A percentile compares a stretch with the other conserved stretches of the same genome.
Conservation (phyloP, 2,113 vertebrate genomes). For the Artemisiospiza belli region DNA sequence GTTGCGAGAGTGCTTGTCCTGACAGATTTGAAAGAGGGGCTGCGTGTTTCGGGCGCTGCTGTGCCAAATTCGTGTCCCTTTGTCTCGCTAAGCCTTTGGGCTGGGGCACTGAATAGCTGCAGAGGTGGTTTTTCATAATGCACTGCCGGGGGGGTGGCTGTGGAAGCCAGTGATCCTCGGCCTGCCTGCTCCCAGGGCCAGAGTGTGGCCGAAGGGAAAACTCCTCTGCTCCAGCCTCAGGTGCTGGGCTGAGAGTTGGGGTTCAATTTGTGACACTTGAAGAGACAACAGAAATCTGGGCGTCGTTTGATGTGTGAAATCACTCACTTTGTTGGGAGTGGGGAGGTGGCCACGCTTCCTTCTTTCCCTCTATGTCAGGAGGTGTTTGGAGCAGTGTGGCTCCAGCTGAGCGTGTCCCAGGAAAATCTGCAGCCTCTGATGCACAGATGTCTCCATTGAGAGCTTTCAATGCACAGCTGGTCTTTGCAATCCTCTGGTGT, state of each 20-base stretch:
- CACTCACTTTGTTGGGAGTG: neutral
- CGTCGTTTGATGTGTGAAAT: accelerated
- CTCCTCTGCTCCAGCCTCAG: neutral
- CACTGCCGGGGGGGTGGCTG: neutral
- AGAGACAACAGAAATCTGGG: neutral
- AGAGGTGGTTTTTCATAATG: neutral
- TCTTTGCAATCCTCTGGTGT: neutral
- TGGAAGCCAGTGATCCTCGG: neutral
- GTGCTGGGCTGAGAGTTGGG: neutral
- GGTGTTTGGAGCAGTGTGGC: neutral
- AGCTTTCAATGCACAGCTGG: neutral
- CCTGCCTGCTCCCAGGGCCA: neutral
- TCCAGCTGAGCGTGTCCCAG: neutral
- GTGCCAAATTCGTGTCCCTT: conserved; percentile 12
- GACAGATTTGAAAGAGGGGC: conserved; percentile 6
- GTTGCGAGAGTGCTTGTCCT: conserved; percentile 25
- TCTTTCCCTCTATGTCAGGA: neutral
- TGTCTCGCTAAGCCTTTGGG: conserved; percentile 47
- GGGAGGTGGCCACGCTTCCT: neutral
- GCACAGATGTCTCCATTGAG: neutral
- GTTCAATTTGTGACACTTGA: neutral
- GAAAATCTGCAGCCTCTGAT: neutral
- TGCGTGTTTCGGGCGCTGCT: neutral
- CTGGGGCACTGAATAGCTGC: conserved; percentile 28
- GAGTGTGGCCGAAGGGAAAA: neutral